Evolutionary conservation across 2,797 vertebrate genomes (phyloP).

Genomic region (Chanos chanos): DNA sequence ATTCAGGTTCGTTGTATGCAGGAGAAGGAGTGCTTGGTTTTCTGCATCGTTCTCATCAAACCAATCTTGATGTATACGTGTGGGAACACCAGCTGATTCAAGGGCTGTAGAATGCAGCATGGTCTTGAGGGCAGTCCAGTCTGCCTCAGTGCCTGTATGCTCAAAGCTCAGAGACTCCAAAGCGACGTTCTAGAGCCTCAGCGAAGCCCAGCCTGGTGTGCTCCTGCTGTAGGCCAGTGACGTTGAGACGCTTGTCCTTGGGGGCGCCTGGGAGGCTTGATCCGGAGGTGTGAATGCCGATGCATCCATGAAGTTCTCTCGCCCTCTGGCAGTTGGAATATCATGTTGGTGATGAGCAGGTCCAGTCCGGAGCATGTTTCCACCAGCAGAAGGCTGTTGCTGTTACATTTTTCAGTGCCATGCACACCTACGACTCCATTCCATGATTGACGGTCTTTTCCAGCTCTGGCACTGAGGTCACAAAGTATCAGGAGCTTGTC

Average conservation of each 20-base stretch:
- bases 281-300: background rate
- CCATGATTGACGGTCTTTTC: background rate
- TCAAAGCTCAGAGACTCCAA: background rate
- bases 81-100: too few species aligned
- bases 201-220: background rate
- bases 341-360: constrained; percentile 2
- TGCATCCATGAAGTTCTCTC: background rate
- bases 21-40: background rate
- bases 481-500: background rate
- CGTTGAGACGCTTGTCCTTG: background rate
- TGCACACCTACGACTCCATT: constrained; percentile 9
- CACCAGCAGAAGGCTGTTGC: background rate
- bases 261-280: background rate
- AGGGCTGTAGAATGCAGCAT: too few species aligned
- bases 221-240: background rate
- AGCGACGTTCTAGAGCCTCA: background rate
- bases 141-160: too few species aligned
- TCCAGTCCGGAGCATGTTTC: background rate
- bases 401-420: constrained; percentile 9
- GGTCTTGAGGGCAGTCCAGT: too few species aligned
- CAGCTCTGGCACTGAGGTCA: background rate
- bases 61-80: too few species aligned
- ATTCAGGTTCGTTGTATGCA: background rate
- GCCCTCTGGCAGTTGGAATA: background rate
- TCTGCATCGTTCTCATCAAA: background rate